Evolutionary conservation across 2,797 vertebrate species (phyloP).

Genomic region (Discoglossus pictus): DNA sequence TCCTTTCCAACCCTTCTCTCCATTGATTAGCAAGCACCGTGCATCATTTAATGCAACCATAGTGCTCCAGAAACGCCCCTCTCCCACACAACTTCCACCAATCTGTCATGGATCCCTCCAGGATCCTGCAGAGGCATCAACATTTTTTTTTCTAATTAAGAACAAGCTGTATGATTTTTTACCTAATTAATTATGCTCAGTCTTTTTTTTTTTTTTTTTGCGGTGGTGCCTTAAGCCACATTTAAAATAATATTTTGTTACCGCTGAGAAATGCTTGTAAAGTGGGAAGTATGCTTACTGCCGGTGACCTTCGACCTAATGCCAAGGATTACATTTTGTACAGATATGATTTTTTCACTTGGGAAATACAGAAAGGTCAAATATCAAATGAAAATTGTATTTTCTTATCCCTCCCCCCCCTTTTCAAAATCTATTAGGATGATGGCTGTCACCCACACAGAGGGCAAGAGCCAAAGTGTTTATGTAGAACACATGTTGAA

Average conservation of each 20-base stretch:
- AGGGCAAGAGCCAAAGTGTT: constrained; percentile 13
- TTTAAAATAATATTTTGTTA: constrained; percentile 14
- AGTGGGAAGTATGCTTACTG: constrained; percentile 14
- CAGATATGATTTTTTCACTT: constrained; percentile 48
- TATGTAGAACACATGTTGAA: not conserved
- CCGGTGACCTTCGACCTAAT: constrained; percentile 34
- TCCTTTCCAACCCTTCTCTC: too few species aligned
- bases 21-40: too few species aligned
- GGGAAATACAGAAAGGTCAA: constrained; percentile 55
- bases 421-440: constrained; percentile 36
- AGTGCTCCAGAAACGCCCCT: too few species aligned
- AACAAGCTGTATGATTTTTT: too few species aligned
- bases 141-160: too few species aligned
- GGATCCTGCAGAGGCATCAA: too few species aligned
- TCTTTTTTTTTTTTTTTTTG: too few species aligned
- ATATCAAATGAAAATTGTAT: constrained; percentile 36
- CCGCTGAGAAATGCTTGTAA: constrained; percentile 41
- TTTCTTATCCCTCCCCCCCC: constrained; percentile 13
- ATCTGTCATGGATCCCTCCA: too few species aligned
- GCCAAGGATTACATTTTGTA: constrained; percentile 52
- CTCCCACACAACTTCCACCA: too few species aligned
- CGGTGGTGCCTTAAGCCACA: too few species aligned
- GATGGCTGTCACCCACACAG: constrained; percentile 22
- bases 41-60: too few species aligned
- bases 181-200: too few species aligned